Conservation (phyloP, 2,888 invertebrate species). For the Zygogramma bicolorata region DNA sequence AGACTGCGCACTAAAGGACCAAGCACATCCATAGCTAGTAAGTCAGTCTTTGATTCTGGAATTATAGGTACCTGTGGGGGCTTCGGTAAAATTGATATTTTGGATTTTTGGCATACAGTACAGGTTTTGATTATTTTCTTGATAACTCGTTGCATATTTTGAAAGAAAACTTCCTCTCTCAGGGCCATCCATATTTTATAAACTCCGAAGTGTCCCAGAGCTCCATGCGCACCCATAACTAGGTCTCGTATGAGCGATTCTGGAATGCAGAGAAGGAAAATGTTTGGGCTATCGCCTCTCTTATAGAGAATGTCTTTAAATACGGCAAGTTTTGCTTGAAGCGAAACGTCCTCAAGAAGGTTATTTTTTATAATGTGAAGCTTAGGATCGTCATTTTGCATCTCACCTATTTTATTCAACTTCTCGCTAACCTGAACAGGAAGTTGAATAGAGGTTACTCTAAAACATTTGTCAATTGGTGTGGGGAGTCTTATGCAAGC, state of each 20-base stretch:
- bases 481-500: conserved; percentile 19
- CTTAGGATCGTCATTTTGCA: background rate
- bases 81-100: background rate
- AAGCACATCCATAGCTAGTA: background rate
- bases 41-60: background rate
- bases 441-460: background rate
- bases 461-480: conserved; percentile 18
- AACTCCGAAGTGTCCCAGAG: background rate
- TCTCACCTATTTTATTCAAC: background rate
- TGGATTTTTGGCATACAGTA: background rate
- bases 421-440: background rate
- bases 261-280: background rate
- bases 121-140: no score
- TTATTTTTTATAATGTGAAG: background rate
- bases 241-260: background rate
- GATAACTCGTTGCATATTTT: no score
- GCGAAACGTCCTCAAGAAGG: background rate
- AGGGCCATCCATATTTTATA: no score
- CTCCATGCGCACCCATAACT: background rate
- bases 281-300: background rate
- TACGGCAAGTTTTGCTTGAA: background rate
- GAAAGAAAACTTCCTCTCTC: no score
- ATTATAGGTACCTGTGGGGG: background rate
- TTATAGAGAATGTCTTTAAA: background rate
- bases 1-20: background rate